A percentile compares a stretch with the other conserved stretches of the same genome.
phyloP scores from a whole-genome alignment of 2,797 vertebrate genomes.

The Lophius americanus region DNA sequence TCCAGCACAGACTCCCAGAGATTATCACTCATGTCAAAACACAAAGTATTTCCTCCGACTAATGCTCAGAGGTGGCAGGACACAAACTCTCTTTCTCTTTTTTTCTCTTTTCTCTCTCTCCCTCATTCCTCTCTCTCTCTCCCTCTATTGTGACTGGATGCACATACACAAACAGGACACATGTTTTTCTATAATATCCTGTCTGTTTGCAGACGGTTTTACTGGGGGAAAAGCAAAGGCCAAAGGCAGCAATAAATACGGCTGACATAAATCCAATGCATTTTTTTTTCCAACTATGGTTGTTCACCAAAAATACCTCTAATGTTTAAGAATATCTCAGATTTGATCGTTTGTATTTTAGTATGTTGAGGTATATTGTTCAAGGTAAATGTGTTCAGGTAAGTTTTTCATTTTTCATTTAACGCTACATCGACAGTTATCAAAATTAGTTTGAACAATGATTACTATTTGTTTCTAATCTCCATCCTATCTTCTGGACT shows the following conservation, averaged over 20 bases:
- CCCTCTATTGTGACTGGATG: conserved; percentile 43
- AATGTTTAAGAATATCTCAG: too few relatives aligned
- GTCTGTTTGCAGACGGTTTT: conserved; percentile 55
- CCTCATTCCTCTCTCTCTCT: conserved; percentile 6
- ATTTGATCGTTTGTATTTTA: too few relatives aligned
- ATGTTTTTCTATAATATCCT: conserved; percentile 68
- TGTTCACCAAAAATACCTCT: neutral
- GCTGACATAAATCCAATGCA: conserved; percentile 29
- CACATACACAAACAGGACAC: conserved; percentile 47
- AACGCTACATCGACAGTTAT: too few relatives aligned
- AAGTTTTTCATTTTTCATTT: too few relatives aligned
- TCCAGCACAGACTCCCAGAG: conserved; percentile 76
- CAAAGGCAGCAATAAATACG: conserved; percentile 30
- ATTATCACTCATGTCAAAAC: conserved; percentile 81
- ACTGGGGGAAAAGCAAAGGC: neutral
- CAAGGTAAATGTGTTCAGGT: too few relatives aligned
- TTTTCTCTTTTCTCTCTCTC: conserved; percentile 8
- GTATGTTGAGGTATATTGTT: too few relatives aligned
- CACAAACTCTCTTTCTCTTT: conserved; percentile 17
- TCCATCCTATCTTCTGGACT: too few relatives aligned
- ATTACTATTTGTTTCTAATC: too few relatives aligned
- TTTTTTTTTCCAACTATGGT: neutral
- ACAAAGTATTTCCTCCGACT: conserved; percentile 78
- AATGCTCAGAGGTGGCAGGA: conserved; percentile 67
- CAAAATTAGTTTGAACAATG: too few relatives aligned